Evolutionary conservation across 1,140 invertebrate species (phyloP), one percentile per base, ranked within the genome.

Genomic region (Trichonephila inaurata): DNA sequence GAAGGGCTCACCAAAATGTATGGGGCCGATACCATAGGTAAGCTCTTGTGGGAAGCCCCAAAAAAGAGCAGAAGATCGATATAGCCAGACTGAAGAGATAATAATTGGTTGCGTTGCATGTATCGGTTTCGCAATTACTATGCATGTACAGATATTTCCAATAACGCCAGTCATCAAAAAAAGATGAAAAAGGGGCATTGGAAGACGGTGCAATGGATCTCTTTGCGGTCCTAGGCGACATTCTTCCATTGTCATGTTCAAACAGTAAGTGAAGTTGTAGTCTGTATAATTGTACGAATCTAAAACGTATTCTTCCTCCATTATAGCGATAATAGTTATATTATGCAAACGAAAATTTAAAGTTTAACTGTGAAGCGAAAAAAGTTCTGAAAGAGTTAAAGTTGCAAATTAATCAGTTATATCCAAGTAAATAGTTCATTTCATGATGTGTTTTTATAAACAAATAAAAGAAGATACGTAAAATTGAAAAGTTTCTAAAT

Each of bases 71-170:
- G 96, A 33, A 99, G 96, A 95, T 99, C 0, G 98, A 99, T 77
- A 99, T 96, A 10, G 99, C 98, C 95, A 99, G 96, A 95, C 97
- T 98, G 95, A 99, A 99, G 44, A 99, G 96, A 95, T 99, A 99
- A 95, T 98, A 99, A 95, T 99, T 99, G 58, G 97, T 97, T 5
- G 96, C 96, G 96, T 97, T 96, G 96, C 96, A 97, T 97, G 94
- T 96, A 96, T 28, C 95, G 95, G 94, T 97, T 97, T 82, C 95
- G 96, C 95, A 82, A 97, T 97, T 10, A 97, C 97, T 62, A 97
- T 95, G 94, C 97, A 97, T 21, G 97, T 97, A 94, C 96, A 96
- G 19, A 97, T 94, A 95, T 97, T 97, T n/a, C 97, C 97, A 6
- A 97, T 89, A 1, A 97, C 95, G 14, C 97, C 97, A 10, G 96